Percentiles rank a stretch among this genome's conserved stretches.
Conservation (phyloP, 2,797 vertebrate species). For the Polyboroides typus region DNA sequence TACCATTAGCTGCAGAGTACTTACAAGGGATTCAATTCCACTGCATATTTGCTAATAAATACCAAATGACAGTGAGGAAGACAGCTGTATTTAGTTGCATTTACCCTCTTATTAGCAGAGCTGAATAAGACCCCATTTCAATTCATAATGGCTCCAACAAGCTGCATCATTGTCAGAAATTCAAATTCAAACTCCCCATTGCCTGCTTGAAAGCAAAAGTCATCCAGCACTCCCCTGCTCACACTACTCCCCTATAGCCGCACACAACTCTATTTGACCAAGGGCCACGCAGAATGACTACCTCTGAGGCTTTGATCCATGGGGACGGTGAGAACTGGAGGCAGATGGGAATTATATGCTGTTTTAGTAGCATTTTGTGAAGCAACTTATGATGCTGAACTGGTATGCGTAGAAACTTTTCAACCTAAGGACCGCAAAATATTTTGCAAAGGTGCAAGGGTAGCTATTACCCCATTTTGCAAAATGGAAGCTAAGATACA, state of each 20-base stretch:
- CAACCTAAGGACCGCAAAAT: neutral
- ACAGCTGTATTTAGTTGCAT: conserved; percentile 61
- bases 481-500: neutral
- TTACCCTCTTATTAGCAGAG: conserved; percentile 57
- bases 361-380: neutral
- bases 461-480: neutral
- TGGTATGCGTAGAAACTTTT: fast-evolving
- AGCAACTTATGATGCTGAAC: neutral
- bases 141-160: conserved; percentile 14
- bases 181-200: neutral
- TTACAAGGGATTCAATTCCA: conserved; percentile 56
- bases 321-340: neutral
- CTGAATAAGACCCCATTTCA: conserved; percentile 47
- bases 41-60: conserved; percentile 64
- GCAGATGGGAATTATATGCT: neutral
- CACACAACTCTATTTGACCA: neutral
- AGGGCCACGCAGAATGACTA: fast-evolving
- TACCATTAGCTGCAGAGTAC: conserved; percentile 59
- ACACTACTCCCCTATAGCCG: neutral
- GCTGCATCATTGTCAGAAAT: neutral
- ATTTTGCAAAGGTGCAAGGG: neutral
- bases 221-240: neutral
- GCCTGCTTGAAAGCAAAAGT: conserved; percentile 32
- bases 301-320: neutral
- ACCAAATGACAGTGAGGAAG: conserved; percentile 41